Base-by-base conservation (phyloP, 2,888 invertebrate species). In the Tetramorium bicarinatum region DNA sequence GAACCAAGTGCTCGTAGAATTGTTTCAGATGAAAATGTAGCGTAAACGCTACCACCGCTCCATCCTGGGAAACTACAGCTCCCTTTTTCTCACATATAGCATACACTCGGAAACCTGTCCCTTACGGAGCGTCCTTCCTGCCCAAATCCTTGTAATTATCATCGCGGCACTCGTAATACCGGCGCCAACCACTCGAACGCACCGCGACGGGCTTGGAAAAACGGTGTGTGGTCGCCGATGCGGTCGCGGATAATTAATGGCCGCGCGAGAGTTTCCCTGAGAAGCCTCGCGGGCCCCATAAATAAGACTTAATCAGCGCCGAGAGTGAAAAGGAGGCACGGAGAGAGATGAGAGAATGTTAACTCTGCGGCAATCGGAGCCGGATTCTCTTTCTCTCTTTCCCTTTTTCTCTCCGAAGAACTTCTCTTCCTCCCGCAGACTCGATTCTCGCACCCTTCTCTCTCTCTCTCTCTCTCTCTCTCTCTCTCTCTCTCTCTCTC, bases 271-370 rank as follows among this genome's bases (percentile, higher is more conserved):
- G 38, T 71, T 80, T 71, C 71, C 59, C 38, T 71, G 44, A 25
- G 25, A 13, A 59, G 41, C 15, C 66, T 54, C 29, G n/a, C 41
- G 67, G 9, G 15, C 47, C 79, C 38, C 71, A 38, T 80, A 80
- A 80, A 80, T 80, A 59, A 80, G 47, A 80, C 47, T 80, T 80
- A 71, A 80, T 80, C 71, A 71, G 29, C 38, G 25, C 25, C 25
- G n/a, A 41, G 25, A 25, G 34, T 47, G 34, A 71, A 59, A 79
- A 67, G 38, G 34, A 18, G 11, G 3, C 11, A 44, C 15, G n/a
- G n/a, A 56, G 54, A 69, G n/a, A 41, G 9, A 44, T 25, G 15
- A 66, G 44, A 66, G 44, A 44, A 66, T 47, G 15, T 18, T 47
- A 6, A 9, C 18, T 64, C 2, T 7, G 1, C 21, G 7, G 8